Evolutionary conservation across 2,888 invertebrate genomes (phyloP), one percentile per base, ranked within the genome.

Genomic region (Scaptomyza reducta): DNA sequence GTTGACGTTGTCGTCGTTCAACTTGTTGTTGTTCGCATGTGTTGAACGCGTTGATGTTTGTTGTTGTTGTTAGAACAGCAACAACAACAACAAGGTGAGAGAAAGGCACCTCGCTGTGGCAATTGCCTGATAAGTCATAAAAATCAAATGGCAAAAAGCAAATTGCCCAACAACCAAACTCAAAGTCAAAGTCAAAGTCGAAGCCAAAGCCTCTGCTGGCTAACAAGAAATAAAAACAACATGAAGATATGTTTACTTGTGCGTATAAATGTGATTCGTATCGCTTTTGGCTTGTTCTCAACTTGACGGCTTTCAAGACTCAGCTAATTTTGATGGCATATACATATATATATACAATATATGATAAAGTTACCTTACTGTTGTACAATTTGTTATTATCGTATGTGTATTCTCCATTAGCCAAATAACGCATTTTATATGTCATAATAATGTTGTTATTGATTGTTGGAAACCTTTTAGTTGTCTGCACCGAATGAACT

Each of bases 81-180:
- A 54, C 79, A 70, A 87, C 84, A 44, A 14, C 14, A 51, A 49
- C 47, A 18, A 6, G 31, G 9, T 13, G 1, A 42, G 42, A 13
- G n/a, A 66, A 65, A 74, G 45, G 55, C 41, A 41, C 18, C 14
- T 25, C n/a, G 46, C 14, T 14, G 50, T 46, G 62, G 41, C 84
- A 86, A 80, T 83, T 80, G 74, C 69, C 38, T 77, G 84, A 87
- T 87, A 84, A 80, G 81, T 64, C 59, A 84, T 81, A 81, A 87
- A 81, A 87, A 84, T 77, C 87, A 87, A 80, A 87, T 75, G 85
- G 74, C 70, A 65, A 57, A 74, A 63, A 65, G 60, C 77, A 83
- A 14, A 38, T 61, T 25, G 16, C 29, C 33, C 46, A 40, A 40
- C 40, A 47, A 25, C 5, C 40, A 59, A 18, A 57, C 33, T 3